Conservation (phyloP, 1,140 invertebrate species). For the Drosophila orosa region DNA sequence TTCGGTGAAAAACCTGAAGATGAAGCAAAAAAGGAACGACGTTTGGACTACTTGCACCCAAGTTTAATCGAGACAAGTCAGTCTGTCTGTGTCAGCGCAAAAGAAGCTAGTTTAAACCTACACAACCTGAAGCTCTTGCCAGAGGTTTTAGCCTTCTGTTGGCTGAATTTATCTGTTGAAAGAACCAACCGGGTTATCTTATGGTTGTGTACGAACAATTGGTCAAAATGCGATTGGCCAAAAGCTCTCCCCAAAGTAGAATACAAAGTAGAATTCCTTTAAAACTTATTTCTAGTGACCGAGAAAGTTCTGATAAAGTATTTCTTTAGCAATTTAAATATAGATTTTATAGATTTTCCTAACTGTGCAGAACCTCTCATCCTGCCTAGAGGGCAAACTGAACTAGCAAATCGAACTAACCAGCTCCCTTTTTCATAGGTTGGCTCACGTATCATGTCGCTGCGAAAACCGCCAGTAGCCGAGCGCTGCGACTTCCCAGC, state of each 20-base stretch:
- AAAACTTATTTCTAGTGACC: no score
- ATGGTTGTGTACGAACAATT: background rate
- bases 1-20: conserved; percentile 5
- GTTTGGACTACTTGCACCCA: conserved; percentile 1
- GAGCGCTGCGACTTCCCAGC: conserved; percentile 84
- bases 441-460: conserved; percentile 83
- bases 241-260: background rate
- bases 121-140: background rate
- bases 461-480: conserved; percentile 80
- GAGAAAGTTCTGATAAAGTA: background rate
- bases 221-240: background rate
- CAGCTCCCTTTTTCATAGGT: conserved; percentile 54
- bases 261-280: no score
- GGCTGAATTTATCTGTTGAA: background rate
- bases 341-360: background rate
- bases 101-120: conserved; percentile 1
- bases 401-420: conserved; percentile 24
- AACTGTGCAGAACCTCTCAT: background rate
- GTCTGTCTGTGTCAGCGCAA: conserved; percentile 6
- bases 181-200: background rate
- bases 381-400: background rate
- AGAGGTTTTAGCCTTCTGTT: background rate
- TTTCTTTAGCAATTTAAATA: background rate
- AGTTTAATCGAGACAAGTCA: conserved; percentile 14
- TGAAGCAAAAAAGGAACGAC: background rate